Conservation (phyloP, 2,113 vertebrate species). For the Solea senegalensis region DNA sequence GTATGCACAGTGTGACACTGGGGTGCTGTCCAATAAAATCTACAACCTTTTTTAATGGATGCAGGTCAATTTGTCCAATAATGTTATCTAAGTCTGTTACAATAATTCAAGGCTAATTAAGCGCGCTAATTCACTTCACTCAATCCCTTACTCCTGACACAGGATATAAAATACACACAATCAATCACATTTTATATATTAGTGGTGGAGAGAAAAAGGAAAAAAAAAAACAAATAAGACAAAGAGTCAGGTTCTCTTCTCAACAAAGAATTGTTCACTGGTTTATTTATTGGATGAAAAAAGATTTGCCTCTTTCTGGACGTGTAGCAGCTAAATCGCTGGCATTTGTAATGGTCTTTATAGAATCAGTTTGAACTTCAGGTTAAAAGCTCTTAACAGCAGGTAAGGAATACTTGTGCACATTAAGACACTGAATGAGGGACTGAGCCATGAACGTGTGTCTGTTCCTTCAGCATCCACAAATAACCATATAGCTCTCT, state of each 20-base stretch:
- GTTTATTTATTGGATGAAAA: conserved; percentile 16
- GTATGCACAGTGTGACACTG: conserved; percentile 30
- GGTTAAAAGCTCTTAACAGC: conserved; percentile 1
- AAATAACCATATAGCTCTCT: neutral
- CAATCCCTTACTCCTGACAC: neutral
- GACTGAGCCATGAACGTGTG: neutral
- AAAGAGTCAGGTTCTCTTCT: neutral
- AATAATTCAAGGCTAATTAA: conserved; percentile 49
- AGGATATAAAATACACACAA: conserved; percentile 17
- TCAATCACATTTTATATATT: neutral
- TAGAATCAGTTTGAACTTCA: neutral
- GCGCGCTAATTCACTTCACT: conserved; percentile 20
- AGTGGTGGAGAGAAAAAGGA: neutral
- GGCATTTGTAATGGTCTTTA: conserved; percentile 6
- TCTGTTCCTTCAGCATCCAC: neutral
- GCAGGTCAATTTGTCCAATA: conserved; percentile 41
- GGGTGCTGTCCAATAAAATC: conserved; percentile 42
- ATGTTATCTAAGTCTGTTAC: conserved; percentile 43
- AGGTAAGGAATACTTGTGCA: neutral
- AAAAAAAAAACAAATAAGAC: neutral
- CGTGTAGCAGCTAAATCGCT: neutral
- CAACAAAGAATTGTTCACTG: conserved; percentile 3
- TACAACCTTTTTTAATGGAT: conserved; percentile 44
- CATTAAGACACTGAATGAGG: neutral
- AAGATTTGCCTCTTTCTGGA: conserved; percentile 2